Conservation (phyloP, 2,797 vertebrate genomes). For the Novumbra hubbsi region DNA sequence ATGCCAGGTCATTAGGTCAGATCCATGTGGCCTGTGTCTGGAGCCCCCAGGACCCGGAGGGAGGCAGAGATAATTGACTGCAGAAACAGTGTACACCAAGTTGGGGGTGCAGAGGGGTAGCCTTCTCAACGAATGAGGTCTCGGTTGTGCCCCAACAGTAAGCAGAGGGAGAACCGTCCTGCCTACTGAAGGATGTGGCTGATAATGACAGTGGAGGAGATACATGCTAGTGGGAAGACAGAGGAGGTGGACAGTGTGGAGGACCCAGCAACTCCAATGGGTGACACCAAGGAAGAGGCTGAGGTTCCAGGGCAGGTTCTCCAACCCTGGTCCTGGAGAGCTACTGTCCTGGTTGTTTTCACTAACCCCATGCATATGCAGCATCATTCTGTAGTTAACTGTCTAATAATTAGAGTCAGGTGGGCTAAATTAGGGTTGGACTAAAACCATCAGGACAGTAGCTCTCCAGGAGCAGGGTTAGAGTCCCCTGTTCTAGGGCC, state of each 20-base stretch:
- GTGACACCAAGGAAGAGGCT: background rate
- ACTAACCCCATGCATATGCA: no score
- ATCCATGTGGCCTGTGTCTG: slow-evolving; percentile 62
- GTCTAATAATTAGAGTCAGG: no score
- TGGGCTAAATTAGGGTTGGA: no score
- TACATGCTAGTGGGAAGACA: background rate
- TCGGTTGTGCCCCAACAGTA: slow-evolving; percentile 19
- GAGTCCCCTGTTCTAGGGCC: no score
- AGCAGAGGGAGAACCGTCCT: background rate
- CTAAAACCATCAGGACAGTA: no score
- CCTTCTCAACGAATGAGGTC: slow-evolving; percentile 60
- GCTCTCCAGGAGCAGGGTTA: no score
- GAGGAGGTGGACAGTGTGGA: background rate
- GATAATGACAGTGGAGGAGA: background rate
- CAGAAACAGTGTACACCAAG: slow-evolving; percentile 60
- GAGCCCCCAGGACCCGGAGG: slow-evolving; percentile 4
- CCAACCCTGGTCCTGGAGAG: no score
- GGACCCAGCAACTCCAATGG: no score
- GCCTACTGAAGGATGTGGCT: no score
- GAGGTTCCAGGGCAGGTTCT: slow-evolving; percentile 23
- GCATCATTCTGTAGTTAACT: no score
- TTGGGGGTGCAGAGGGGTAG: slow-evolving; percentile 34
- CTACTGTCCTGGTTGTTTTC: no score
- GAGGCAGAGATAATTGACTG: slow-evolving; percentile 65
- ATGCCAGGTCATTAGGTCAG: slow-evolving; percentile 61